phyloP scores from a whole-genome alignment of 2,113 vertebrate genomes.

The Picathartes gymnocephalus region DNA sequence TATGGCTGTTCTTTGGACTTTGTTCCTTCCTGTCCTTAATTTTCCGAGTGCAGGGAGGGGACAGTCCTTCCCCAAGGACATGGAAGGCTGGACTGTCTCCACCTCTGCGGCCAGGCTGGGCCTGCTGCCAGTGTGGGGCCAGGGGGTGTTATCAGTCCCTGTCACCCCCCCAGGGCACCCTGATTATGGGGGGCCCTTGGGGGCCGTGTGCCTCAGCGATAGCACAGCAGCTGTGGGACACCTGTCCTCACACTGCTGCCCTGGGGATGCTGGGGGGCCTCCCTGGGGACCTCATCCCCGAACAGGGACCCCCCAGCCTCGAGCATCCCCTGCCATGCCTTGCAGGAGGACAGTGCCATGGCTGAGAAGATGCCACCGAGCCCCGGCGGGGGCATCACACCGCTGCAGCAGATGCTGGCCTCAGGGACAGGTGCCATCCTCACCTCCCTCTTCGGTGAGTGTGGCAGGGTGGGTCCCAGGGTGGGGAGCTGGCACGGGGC shows the following conservation, averaged over 20 bases:
- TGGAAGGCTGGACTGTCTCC: neutral
- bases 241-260: accelerated
- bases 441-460: constrained; percentile 91
- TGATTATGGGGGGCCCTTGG: neutral
- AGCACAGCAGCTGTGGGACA: neutral
- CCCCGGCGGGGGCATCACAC: constrained; percentile 77
- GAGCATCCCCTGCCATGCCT: neutral
- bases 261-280: neutral
- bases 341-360: constrained; percentile 78
- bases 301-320: neutral
- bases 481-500: accelerated
- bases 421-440: constrained; percentile 90
- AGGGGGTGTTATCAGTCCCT: constrained; percentile 16
- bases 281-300: neutral
- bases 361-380: constrained; percentile 59
- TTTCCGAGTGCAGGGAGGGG: neutral
- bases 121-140: neutral
- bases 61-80: neutral
- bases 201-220: neutral
- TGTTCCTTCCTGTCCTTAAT: neutral
- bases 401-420: constrained; percentile 92
- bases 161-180: neutral
- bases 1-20: neutral
- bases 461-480: accelerated
- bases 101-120: neutral